Conservation (phyloP, 2,113 vertebrate species). For the Aix galericulata region DNA sequence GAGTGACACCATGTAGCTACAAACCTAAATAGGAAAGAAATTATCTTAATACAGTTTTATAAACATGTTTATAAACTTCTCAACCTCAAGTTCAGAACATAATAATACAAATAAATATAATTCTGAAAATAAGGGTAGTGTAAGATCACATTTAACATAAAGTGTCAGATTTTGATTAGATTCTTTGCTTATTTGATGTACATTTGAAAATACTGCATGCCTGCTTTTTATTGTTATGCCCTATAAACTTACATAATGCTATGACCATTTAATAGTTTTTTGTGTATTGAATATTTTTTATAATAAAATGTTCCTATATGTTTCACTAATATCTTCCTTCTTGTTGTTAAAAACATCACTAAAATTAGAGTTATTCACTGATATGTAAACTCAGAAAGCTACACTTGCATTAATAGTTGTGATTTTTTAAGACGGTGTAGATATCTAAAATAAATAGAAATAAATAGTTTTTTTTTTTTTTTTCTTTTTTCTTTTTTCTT, state of each 20-base stretch:
- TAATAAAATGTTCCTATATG: not conserved
- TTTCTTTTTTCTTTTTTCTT: no score
- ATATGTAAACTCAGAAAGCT: not conserved
- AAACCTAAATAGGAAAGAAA: not conserved
- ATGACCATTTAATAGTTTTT: not conserved
- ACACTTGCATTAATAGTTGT: not conserved
- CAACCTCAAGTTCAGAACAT: not conserved
- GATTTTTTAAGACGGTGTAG: not conserved
- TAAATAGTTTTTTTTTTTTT: no score
- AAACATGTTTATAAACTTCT: not conserved
- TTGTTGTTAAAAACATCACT: not conserved
- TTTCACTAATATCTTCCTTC: not conserved
- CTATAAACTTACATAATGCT: not conserved
- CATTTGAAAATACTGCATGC: not conserved
- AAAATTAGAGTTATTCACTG: not conserved
- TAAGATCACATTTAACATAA: not conserved
- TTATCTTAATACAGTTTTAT: not conserved
- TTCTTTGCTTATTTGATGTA: constrained; percentile 7
- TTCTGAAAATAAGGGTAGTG: not conserved
- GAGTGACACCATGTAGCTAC: not conserved
- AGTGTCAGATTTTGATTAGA: not conserved
- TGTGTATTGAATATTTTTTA: not conserved
- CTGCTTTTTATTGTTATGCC: not conserved
- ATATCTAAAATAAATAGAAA: not conserved
- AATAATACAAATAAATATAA: not conserved